phyloP scores from a whole-genome alignment of 2,888 invertebrate species.

The Nemoura dubitans region DNA sequence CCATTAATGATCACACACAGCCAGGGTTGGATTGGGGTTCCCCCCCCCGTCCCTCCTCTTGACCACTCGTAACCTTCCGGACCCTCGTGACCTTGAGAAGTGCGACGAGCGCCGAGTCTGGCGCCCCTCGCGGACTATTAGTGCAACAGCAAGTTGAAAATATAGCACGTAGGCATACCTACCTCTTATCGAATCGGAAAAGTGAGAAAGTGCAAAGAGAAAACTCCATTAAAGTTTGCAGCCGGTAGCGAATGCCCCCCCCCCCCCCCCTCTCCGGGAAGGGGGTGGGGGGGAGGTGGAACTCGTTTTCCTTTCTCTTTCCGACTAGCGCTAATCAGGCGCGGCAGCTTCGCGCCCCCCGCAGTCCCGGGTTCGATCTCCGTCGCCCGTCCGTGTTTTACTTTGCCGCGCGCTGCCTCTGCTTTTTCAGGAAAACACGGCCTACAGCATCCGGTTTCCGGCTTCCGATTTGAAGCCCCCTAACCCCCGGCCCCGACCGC shows the following conservation, averaged over 20 bases:
- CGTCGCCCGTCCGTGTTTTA: no score
- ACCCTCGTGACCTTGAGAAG: no score
- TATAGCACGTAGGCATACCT: neutral
- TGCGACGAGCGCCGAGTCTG: no score
- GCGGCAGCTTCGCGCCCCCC: neutral
- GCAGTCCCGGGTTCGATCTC: neutral
- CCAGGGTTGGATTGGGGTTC: no score
- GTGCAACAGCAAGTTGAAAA: neutral
- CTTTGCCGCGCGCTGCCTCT: neutral
- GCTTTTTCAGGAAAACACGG: neutral
- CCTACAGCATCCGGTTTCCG: conserved; percentile 5
- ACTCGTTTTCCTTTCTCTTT: neutral
- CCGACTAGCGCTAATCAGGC: neutral
- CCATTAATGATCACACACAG: no score
- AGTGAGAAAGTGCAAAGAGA: neutral
- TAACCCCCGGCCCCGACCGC: no score
- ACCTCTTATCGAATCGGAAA: neutral
- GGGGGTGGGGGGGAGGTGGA: no score
- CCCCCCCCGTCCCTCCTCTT: no score
- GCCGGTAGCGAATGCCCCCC: neutral
- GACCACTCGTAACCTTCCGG: no score
- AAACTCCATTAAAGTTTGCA: neutral
- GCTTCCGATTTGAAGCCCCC: neutral
- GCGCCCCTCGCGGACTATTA: no score
- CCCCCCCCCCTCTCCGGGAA: no score